phyloP scores from a whole-genome alignment of 1,140 invertebrate species.

The Rhizoglyphus robini region DNA sequence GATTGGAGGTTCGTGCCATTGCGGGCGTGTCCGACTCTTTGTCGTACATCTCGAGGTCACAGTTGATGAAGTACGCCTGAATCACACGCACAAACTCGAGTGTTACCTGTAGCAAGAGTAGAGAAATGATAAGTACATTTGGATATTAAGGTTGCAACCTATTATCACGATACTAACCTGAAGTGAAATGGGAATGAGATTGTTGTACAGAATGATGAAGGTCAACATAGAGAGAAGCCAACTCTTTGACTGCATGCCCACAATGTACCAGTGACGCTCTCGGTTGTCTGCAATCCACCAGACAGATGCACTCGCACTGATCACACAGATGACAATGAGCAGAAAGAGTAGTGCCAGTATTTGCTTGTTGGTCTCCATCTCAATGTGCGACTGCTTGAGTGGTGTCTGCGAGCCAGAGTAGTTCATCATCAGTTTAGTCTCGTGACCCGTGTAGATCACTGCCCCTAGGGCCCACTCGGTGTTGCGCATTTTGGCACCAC shows the following conservation, averaged over 20 bases:
- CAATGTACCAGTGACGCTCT: constrained; percentile 22
- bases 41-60: constrained; percentile 99
- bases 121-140: no score
- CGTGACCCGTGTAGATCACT: constrained; percentile 90
- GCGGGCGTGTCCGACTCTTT: constrained; percentile 80
- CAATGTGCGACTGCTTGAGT: constrained; percentile 81
- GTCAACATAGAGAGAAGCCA: constrained; percentile 92
- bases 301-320: constrained; percentile 73
- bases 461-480: constrained; percentile 83
- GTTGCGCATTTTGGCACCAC: constrained; percentile 89
- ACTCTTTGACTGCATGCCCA: constrained; percentile 37
- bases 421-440: constrained; percentile 91
- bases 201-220: constrained; percentile 99
- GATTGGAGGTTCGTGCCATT: constrained; percentile 90
- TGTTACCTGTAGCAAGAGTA: no score
- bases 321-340: constrained; percentile 69
- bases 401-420: constrained; percentile 64
- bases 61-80: no score
- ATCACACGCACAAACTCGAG: no score
- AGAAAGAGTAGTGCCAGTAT: constrained; percentile 87
- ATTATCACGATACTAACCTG: constrained; percentile 97
- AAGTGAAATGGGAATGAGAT: constrained; percentile 95
- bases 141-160: constrained; percentile 78
- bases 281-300: constrained; percentile 52
- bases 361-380: constrained; percentile 83